Evolutionary conservation across 2,113 vertebrate genomes (phyloP), one percentile per base, ranked within the genome.

Genomic region (Phyllostomus hastatus): DNA sequence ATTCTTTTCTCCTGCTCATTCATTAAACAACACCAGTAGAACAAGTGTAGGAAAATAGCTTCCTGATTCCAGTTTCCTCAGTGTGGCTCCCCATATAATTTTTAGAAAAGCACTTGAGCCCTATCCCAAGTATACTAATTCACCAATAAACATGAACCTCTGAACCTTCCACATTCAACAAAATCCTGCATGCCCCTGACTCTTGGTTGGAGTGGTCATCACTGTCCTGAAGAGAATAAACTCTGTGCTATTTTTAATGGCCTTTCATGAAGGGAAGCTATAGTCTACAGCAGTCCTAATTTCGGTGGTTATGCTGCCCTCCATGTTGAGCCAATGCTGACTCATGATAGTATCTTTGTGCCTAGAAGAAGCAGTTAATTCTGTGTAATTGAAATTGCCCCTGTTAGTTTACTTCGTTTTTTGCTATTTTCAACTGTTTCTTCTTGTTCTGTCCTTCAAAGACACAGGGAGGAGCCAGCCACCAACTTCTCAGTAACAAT

Each of bases 401-500:
- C 61, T 78, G 46, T 52, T 43, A 80, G 52, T 80, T 69, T 43
- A n/a, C 22, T 61, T 95, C 15, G 3, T 75, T 70, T 75, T 15
- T 12, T 66, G 35, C 46, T 89, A 41, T 81, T 93, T 90, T 94
- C 66, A 61, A 59, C 24, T 87, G 22, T 96, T 96, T 80, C 81
- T 64, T 95, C 75, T 92, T 87, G 20, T 97, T 90, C 66, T 35
- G 28, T 78, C 70, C 76, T 85, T 96, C 57, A 78, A 86, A 67
- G 70, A 95, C 84, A 81, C 41, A 70, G 69, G 46, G 31, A 93
- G 38, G 59, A 95, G 48, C 61, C 57, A 89, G 61, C 33, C 61
- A 70, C 73, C 78, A 89, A n/a, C n/a, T 64, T 43, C 92, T 96
- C 17, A 12, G 43, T 38, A 72, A 73, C 86, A 66, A 70, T 59